Percentiles rank a stretch among this genome's conserved stretches.
phyloP scores from a whole-genome alignment of 1,140 invertebrate genomes.

The Oreohelix idahoensis region DNA sequence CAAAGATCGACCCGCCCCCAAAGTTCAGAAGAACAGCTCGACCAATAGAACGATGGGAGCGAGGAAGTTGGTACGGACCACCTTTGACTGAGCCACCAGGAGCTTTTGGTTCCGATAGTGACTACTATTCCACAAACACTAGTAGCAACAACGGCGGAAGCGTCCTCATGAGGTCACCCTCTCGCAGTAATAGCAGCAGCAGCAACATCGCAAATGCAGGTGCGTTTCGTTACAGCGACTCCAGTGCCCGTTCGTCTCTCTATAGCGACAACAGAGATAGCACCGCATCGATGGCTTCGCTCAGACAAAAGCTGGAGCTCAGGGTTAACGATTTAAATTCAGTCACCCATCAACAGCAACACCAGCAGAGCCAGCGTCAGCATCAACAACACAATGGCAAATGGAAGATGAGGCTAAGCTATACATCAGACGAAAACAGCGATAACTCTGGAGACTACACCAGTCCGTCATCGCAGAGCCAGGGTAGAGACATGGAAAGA shows the following conservation, averaged over 20 bases:
- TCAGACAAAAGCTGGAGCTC: constrained; percentile 35
- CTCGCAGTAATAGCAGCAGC: constrained; percentile 1
- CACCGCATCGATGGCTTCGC: constrained; percentile 18
- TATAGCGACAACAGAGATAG: constrained; percentile 45
- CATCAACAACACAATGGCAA: constrained; percentile 32
- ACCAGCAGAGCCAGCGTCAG: constrained; percentile 1
- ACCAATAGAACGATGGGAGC: constrained; percentile 28
- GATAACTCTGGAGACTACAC: constrained; percentile 52
- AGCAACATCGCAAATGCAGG: not conserved
- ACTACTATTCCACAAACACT: constrained; percentile 44
- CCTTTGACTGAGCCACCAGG: not conserved
- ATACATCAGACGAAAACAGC: constrained; percentile 51
- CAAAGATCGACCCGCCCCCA: constrained; percentile 64
- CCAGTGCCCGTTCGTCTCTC: constrained; percentile 34
- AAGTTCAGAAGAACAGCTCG: constrained; percentile 35
- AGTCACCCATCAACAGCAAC: constrained; percentile 9
- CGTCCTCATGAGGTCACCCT: constrained; percentile 25
- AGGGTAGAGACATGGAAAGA: constrained; percentile 1
- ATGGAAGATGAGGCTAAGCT: constrained; percentile 44
- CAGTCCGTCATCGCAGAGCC: not conserved
- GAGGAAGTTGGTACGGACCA: constrained; percentile 39
- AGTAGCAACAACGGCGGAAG: constrained; percentile 21
- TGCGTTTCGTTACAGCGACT: constrained; percentile 40
- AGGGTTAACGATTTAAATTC: constrained; percentile 47
- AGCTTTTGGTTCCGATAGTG: constrained; percentile 37